Evolutionary conservation across 64 coral and sea anemone genomes (phyloP), one percentile per base, ranked within the genome.

Genomic region (Montipora cactus): DNA sequence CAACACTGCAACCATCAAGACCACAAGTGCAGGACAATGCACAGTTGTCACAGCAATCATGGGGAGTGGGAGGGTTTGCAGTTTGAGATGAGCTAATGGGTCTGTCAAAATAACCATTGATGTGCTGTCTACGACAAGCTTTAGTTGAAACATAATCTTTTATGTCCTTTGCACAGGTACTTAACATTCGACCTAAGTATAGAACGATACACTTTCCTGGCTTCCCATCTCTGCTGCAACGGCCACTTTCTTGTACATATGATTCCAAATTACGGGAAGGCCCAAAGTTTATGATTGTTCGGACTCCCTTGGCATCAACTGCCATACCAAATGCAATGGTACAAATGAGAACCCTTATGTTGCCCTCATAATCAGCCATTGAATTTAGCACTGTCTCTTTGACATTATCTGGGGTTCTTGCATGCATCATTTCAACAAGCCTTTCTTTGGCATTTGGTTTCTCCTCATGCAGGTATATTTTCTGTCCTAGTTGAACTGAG

Each of bases 361-460:
- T 5, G 7, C 6, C 20, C 64, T 59, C 61, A 18, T 50, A 6
- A 22, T 44, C 12, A 12, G 19, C 45, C 51, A 84, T 59, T 20
- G 52, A 21, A 8, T 84, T 13, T 3, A 84, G 0, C 12, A 84
- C 58, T 1, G n/a, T 19, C n/a, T 84, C 81, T 67, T 84, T 84
- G 11, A 44, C 64, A 67, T 28, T 71, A 4, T 19, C 21, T 52
- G 90, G 80, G 52, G 79, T 84, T 19, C 67, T 52, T 6, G 90
- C 81, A 64, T 84, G 90, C 47, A 92, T 12, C 80, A 92, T 84
- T 59, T 92, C 90, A 10, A 84, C 80, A 84, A 76, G 18, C 0
- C 50, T 4, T 58, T 74, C 21, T 46, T 22, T 75, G 48, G 10
- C 16, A 14, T 18, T 77, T 44, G 12, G 45, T 2, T 77, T 47